A percentile compares a stretch with the other conserved stretches of the same genome.
Conservation (phyloP, 1,140 invertebrate species). For the Tyrophagus putrescentiae region DNA sequence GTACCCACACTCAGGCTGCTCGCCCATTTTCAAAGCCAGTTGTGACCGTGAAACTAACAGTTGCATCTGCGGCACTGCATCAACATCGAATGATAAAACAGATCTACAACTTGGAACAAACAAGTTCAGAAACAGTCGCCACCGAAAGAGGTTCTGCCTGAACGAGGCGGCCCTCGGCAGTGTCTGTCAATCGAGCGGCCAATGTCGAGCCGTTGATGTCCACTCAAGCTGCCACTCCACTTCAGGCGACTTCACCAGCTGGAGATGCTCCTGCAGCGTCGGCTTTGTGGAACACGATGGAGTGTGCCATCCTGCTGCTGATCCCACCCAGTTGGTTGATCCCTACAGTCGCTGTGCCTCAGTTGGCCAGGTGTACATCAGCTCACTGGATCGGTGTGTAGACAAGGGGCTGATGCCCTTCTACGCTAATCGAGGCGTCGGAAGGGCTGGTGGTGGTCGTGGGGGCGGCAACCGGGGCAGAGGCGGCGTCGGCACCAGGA, state of each 20-base stretch:
- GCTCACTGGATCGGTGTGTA: background rate
- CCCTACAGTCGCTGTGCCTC: background rate
- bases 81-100: too few species aligned
- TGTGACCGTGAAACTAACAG: background rate
- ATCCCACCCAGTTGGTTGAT: background rate
- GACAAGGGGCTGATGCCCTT: background rate
- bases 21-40: background rate
- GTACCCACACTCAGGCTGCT: background rate
- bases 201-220: background rate
- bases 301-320: background rate
- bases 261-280: background rate
- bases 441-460: background rate
- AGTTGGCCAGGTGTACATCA: background rate
- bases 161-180: background rate
- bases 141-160: conserved; percentile 1
- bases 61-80: background rate
- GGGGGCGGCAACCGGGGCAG: background rate
- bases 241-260: background rate
- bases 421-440: background rate
- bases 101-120: background rate
- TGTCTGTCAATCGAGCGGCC: conserved; percentile 2
- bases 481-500: background rate
- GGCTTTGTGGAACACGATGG: background rate
- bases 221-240: background rate
- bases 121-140: background rate